Base-by-base conservation (phyloP, 2,888 invertebrate species). In the Steromphala cineraria region DNA sequence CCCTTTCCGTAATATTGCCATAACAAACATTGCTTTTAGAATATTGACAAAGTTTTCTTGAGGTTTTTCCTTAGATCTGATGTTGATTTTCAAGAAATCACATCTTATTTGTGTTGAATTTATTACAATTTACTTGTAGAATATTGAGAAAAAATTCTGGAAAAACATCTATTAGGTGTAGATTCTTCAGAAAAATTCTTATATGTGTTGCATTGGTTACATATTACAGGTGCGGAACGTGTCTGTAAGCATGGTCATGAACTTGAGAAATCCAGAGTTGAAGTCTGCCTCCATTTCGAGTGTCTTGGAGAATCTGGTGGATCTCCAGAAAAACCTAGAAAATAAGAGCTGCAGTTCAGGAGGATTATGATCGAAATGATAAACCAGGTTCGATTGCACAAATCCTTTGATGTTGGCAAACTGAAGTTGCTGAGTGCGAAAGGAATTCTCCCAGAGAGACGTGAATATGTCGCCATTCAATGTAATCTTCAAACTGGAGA, bases 261-360 rank as follows among this genome's bases (percentile, higher is more conserved):
- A 21, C 28, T 75, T n/a, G 24, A 15, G 15, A 17, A 24, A 15
- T 21, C 40, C 10, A 7, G 15, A 21, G 52, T 75, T 24, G 75
- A 75, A 13, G 75, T 75, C n/a, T 21, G 21, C 21, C 75, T 75
- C 7, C 52, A 75, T 52, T 52, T 52, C 21, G 52, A 75, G 0
- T 75, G 75, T 75, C 75, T 75, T 24, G 75, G 75, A 19, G 40
- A 52, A 15, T 52, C 52, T 15, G 75, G 75, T 21, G 75, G 75
- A n/a, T 21, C 52, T 15, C 24, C 46, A 21, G 75, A 75, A 52
- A n/a, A 46, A n/a, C 24, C 24, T 24, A 62, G 15, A 28, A 21
- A 24, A 17, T 62, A 2, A 21, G 24, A 15, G 10, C 24, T 0
- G 8, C 10, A 15, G 10, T 24, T 15, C 21, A 62, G 62, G 24